Percentiles rank a stretch among this genome's conserved stretches.
These are phyloP conservation scores for Phaethornis superciliosus DNA, from an alignment of 2,113 vertebrate species.

Conservation along the genomic window DNA sequence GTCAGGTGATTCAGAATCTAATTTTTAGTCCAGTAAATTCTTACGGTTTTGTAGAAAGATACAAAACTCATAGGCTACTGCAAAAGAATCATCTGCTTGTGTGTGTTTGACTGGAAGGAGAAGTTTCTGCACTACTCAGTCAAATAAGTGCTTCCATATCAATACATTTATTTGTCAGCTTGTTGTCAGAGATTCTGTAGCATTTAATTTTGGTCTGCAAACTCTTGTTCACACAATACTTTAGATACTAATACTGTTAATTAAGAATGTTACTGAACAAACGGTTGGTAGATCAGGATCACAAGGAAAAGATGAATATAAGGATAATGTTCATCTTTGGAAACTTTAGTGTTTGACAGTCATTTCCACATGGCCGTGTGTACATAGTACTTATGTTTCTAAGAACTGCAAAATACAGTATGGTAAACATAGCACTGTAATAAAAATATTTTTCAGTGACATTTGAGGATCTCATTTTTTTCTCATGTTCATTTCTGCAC, in stretches of 20 bases:
- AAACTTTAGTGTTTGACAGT: not conserved
- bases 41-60: not conserved
- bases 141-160: not conserved
- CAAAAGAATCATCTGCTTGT: not conserved
- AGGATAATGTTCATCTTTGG: not conserved
- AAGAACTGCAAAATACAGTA: not conserved
- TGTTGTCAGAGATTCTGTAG: not conserved
- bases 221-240: not conserved
- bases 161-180: slow-evolving; percentile 6
- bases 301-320: not conserved
- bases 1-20: not conserved
- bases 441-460: not conserved
- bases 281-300: not conserved
- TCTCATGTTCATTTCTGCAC: not conserved
- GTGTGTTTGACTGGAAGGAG: not conserved
- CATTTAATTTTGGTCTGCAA: not conserved
- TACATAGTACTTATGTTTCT: not conserved
- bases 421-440: not conserved
- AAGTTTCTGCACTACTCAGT: not conserved
- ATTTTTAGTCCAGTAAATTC: not conserved
- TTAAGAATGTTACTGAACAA: not conserved
- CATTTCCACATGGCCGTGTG: not conserved
- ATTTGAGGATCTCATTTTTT: not conserved
- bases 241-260: not conserved
- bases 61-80: not conserved